Evolutionary conservation across 2,888 invertebrate species (phyloP).

Genomic region (Sinodicranocentrus sp.): DNA sequence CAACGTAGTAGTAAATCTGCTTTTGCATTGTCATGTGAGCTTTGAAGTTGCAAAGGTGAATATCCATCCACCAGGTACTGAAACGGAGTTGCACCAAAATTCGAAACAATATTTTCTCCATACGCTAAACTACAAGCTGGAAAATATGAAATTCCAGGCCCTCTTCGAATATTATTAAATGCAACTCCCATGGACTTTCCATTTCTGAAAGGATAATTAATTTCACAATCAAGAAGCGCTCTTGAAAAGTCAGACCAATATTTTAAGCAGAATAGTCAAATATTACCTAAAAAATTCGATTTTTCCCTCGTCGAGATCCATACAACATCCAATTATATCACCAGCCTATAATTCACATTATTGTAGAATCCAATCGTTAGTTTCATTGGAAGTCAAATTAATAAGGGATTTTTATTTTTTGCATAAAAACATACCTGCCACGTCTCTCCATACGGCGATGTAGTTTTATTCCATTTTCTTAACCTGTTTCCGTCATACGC

Average conservation of each 20-base stretch:
- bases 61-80: slow-evolving; percentile 85
- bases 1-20: slow-evolving; percentile 80
- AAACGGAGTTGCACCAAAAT: slow-evolving; percentile 86
- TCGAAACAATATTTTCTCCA: slow-evolving; percentile 87
- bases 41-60: slow-evolving; percentile 82
- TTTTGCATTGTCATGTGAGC: slow-evolving; percentile 77
- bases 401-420: neutral
- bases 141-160: slow-evolving; percentile 87
- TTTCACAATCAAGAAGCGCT: neutral
- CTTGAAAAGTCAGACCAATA: neutral
- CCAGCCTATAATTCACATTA: too few relatives aligned
- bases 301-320: slow-evolving; percentile 86
- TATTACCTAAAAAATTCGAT: slow-evolving; percentile 81
- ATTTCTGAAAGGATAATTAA: slow-evolving; percentile 83
- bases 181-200: slow-evolving; percentile 87
- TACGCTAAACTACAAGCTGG: slow-evolving; percentile 89
- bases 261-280: neutral
- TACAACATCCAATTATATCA: slow-evolving; percentile 87
- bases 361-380: neutral
- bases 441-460: slow-evolving; percentile 86
- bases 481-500: slow-evolving; percentile 87
- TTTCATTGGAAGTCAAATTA: neutral
- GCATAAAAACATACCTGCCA: slow-evolving; percentile 82
- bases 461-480: slow-evolving; percentile 86
- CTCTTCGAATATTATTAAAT: slow-evolving; percentile 85